Percentiles rank a stretch among this genome's conserved stretches.
phyloP scores from a whole-genome alignment of 2,888 invertebrate genomes.

The Pachycephus smyrnensis region DNA sequence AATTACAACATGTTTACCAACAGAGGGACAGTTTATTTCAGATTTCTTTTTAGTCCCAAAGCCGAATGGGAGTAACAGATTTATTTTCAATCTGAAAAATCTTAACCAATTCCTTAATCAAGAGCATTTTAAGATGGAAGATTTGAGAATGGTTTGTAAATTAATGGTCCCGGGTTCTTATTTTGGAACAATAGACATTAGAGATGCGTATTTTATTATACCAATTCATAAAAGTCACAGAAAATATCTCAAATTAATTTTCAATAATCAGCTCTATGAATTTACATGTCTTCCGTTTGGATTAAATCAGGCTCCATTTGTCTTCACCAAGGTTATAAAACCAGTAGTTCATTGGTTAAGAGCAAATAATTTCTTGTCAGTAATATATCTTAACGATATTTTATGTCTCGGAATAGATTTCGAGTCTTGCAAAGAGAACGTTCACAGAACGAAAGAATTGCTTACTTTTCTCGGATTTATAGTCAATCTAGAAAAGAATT shows the following conservation, averaged over 20 bases:
- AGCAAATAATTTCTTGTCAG: background rate
- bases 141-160: constrained; percentile 11
- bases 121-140: constrained; percentile 18
- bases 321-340: constrained; percentile 1
- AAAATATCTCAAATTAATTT: constrained; percentile 25
- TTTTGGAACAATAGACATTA: constrained; percentile 19
- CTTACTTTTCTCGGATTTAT: constrained; percentile 10
- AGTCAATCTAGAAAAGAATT: background rate
- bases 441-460: background rate
- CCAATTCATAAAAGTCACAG: constrained; percentile 21
- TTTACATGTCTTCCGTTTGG: constrained; percentile 26
- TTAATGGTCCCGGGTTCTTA: constrained; percentile 10
- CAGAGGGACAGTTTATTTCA: background rate
- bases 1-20: background rate
- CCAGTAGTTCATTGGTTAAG: background rate
- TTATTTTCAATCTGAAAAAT: background rate
- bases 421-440: background rate
- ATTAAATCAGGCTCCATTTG: constrained; percentile 16
- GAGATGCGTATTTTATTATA: constrained; percentile 26
- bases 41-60: constrained; percentile 15
- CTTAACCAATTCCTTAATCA: background rate
- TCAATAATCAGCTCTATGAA: constrained; percentile 20
- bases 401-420: constrained; percentile 1
- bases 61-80: background rate
- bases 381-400: constrained; percentile 6